These are phyloP conservation scores for Clarias gariepinus DNA, from an alignment of 2,113 vertebrate genomes.

Conservation along the genomic window DNA sequence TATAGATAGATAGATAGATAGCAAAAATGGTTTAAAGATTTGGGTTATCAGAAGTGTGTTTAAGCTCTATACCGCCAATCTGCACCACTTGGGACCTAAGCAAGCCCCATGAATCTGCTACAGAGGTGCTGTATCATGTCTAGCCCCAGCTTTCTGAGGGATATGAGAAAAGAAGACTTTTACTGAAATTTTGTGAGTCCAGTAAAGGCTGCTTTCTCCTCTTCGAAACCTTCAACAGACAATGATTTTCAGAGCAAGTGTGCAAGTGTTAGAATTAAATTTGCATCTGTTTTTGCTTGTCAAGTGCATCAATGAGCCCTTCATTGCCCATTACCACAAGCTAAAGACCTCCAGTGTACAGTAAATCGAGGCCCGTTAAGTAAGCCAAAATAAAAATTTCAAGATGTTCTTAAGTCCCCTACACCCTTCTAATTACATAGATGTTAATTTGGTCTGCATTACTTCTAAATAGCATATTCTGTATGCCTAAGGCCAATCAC, in stretches of 20 bases:
- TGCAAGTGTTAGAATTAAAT: constrained; percentile 7
- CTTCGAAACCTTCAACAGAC: neutral
- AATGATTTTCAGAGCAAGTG: neutral
- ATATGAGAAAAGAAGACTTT: neutral
- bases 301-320: neutral
- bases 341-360: constrained; percentile 20
- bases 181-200: neutral
- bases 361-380: constrained; percentile 16
- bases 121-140: neutral
- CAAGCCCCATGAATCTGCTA: neutral
- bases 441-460: constrained; percentile 31
- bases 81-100: neutral
- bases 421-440: constrained; percentile 27
- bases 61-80: neutral
- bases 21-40: neutral
- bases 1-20: neutral
- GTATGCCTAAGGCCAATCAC: constrained; percentile 30
- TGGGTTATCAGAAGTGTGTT: neutral
- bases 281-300: constrained; percentile 10
- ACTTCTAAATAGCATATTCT: constrained; percentile 38
- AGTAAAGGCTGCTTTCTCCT: neutral
- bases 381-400: constrained; percentile 32
- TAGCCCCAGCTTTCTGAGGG: neutral
- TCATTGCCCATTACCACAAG: constrained; percentile 7
- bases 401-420: constrained; percentile 28